Evolutionary conservation across 1,140 invertebrate species (phyloP), one percentile per base, ranked within the genome.

Genomic region (Anoplolepis gracilipes): DNA sequence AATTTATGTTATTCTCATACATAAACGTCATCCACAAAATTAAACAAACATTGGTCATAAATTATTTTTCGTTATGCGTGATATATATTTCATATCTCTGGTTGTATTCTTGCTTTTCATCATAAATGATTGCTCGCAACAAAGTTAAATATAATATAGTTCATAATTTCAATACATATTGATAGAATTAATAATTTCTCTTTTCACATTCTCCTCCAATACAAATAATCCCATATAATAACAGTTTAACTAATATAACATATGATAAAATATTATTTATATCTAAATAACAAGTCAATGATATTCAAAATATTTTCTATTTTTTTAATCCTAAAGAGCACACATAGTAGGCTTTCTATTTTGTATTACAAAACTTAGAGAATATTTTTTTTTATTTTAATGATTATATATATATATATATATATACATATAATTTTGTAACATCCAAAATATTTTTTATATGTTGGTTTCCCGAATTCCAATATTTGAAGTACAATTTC

Each of bases 261-360:
- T 7, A 55, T 61, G 28, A 82, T 82, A 82, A 82, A 82, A 72
- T 82, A 73, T 82, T 73, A 82, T 59, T 73, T 82, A 82, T 69
- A 73, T 49, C 0, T 36, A 69, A 79, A 57, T 57, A 19, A 79
- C 8, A 11, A 10, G 16, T 28, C 16, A 55, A 46, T 46, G 13
- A 42, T 64, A 33, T 42, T 69, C 33, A 55, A 79, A 65, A 30
- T 69, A 55, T 16, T 42, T 25, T 10, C 25, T 69, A 69, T 67
- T 53, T 49, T 19, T 19, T 49, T 79, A 39, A 53, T 79, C 42
- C n/a, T 55, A 39, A 67, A 78, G 46, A 46, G n/a, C 16, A 53
- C 13, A n/a, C n/a, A n/a, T n/a, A 25, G 42, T 25, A 33, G 59
- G 42, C 30, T 46, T 42, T 33, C n/a, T 3, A 22, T 77, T 16